Evolutionary conservation across 2,888 invertebrate genomes (phyloP), one percentile per base, ranked within the genome.

Genomic region (Venustoraphidia nigricollis): DNA sequence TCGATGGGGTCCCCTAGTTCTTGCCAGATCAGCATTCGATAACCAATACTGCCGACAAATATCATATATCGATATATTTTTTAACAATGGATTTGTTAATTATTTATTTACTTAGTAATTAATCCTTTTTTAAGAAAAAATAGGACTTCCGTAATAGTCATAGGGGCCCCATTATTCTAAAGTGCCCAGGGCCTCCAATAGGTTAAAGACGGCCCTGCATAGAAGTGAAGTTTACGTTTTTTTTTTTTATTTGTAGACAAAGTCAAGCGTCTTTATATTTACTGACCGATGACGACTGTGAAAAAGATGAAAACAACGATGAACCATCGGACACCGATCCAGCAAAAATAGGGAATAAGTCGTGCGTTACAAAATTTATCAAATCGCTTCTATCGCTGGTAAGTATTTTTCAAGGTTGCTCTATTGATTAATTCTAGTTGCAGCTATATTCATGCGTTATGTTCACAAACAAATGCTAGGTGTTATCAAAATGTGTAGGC

Each of bases 361-460:
- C 89, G 35, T 94, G 93, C 72, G 89, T 94, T 55, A 93, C 93
- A 54, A 82, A 88, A 66, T 94, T 94, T 67, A 84, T 94, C 60
- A 85, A 85, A 61, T 90, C 89, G 67, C 72, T 94, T 54, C 74
- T 94, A 51, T 82, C 86, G 39, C 73, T 90, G 72, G 83, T 84
- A 63, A 76, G 76, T 71, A 36, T 46, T 43, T 45, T 41, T 50
- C 11, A 10, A 11, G 36, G 34, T 13, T 9, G 35, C 14, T 34
- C 5, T 36, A 36, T n/a, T 44, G 8, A 2, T 37, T 17, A 11
- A 10, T 8, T 39, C 8, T 39, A 9, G 11, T 9, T 39, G 39
- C 11, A 2, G 2, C 11, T 8, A 13, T 2, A 39, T 39, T 39
- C 14, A 10, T 37, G 38, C 11, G 38, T 37, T 37, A n/a, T 2